phyloP scores from a whole-genome alignment of 2,113 vertebrate species.

The Scopus umbretta region DNA sequence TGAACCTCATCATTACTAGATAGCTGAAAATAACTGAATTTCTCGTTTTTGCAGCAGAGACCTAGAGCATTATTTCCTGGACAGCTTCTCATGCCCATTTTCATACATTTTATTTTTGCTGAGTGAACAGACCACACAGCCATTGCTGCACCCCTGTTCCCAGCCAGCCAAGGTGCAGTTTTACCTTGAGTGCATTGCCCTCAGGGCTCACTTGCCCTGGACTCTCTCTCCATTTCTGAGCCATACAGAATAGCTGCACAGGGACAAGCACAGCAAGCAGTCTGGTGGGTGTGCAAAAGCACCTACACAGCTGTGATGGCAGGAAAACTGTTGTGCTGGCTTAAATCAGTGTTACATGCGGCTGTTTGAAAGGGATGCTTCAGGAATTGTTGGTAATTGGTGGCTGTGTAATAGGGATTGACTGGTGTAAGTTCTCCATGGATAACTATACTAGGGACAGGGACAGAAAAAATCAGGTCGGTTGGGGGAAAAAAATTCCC shows the following conservation, averaged over 20 bases:
- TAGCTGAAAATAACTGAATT: background rate
- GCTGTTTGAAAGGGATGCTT: background rate
- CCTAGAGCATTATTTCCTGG: background rate
- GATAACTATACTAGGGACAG: background rate
- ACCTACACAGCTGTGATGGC: background rate
- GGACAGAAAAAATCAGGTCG: background rate
- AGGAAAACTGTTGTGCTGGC: background rate
- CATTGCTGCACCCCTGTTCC: background rate
- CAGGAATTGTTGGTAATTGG: background rate
- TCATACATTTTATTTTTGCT: background rate
- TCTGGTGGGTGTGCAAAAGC: background rate
- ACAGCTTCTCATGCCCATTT: background rate
- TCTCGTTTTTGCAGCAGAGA: background rate
- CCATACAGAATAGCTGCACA: background rate
- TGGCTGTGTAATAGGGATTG: background rate
- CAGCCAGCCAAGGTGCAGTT: background rate
- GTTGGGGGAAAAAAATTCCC: background rate
- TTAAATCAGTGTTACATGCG: rapidly evolving
- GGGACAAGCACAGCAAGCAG: background rate
- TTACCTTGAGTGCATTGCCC: background rate
- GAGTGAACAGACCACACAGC: background rate
- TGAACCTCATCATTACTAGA: background rate
- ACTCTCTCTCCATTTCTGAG: background rate
- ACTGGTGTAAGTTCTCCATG: background rate
- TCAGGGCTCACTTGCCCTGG: background rate